These are phyloP conservation scores for Dynastes hyllus DNA, from an alignment of 2,888 invertebrate species.

Conservation along the genomic window DNA sequence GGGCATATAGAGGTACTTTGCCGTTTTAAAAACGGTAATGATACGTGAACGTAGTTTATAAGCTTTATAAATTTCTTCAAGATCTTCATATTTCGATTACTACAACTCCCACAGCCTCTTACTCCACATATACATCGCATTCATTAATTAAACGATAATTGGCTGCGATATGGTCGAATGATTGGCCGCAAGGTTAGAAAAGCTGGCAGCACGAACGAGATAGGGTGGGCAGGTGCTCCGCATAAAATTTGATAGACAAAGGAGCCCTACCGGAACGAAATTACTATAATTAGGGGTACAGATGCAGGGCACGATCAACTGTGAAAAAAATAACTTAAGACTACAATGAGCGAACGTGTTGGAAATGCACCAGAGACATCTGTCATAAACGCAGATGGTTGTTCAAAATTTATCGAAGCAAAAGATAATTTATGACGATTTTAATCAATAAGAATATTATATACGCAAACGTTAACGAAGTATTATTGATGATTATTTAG, in stretches of 20 bases:
- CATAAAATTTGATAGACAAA: constrained; percentile 34
- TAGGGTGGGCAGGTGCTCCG: constrained; percentile 24
- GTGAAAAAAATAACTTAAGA: constrained; percentile 8
- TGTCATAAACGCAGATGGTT: constrained; percentile 5
- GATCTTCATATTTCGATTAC: not conserved
- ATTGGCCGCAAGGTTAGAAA: not conserved
- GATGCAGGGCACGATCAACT: constrained; percentile 3
- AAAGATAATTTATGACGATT: too few species aligned
- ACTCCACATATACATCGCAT: not conserved
- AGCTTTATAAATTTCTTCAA: not conserved
- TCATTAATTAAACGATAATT: not conserved
- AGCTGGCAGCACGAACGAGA: not conserved
- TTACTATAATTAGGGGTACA: constrained; percentile 27
- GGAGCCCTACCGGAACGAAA: constrained; percentile 2
- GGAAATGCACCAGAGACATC: constrained; percentile 4
- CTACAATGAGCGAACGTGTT: not conserved
- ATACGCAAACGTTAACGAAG: too few species aligned
- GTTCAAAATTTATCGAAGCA: too few species aligned
- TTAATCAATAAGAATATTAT: too few species aligned
- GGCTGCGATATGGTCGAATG: not conserved
- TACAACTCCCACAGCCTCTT: not conserved
- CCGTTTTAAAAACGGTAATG: not conserved
- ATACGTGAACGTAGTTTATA: not conserved
- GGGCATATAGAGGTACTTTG: not conserved
- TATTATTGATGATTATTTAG: too few species aligned